Base-by-base conservation (phyloP, 2,888 invertebrate species). In the Cerastis leucographa region DNA sequence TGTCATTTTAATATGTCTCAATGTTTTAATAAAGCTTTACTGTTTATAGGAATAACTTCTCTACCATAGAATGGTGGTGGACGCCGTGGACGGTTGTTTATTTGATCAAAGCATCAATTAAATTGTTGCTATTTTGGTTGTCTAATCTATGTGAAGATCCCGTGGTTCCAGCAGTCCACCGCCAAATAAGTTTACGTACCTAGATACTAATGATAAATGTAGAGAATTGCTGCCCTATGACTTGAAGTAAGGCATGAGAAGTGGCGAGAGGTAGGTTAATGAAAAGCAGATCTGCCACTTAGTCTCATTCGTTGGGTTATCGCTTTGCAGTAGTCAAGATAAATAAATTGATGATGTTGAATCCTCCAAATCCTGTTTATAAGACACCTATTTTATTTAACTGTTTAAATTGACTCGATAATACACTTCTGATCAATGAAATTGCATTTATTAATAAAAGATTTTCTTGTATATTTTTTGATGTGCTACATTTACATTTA, bases 401-500 rank as follows among this genome's bases (percentile, higher is more conserved):
- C 17, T 35, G 49, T 70, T 70, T 40, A 54, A 49, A 70, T 49
- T 66, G 25, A 64, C 62, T 84, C 71, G 65, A 61, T 66, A 59
- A 59, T 49, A 62, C 62, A 42, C 65, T 65, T 78, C 81, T 72
- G 71, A 87, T 80, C 67, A 81, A 87, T 82, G 62, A 67, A 78
- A 88, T 90, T 93, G 94, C 94, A 94, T 94, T 94, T 94, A 92
- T 92, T 90, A 87, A 80, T 85, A 86, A 89, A 87, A 79, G 35
- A 82, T 84, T 84, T 90, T 88, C 88, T 84, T 88, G 88, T 88
- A 90, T 91, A 92, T 93, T 93, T 93, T 93, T 94, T 89, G 88
- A 93, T 85, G 90, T 92, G 91, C 91, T 93, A 92, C 90, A 88
- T 92, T 91, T 90, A 90, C 87, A 88, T 76, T 90, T 90, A 90